phyloP scores from a whole-genome alignment of 2,888 invertebrate genomes.

The Drosophila demipolita region DNA sequence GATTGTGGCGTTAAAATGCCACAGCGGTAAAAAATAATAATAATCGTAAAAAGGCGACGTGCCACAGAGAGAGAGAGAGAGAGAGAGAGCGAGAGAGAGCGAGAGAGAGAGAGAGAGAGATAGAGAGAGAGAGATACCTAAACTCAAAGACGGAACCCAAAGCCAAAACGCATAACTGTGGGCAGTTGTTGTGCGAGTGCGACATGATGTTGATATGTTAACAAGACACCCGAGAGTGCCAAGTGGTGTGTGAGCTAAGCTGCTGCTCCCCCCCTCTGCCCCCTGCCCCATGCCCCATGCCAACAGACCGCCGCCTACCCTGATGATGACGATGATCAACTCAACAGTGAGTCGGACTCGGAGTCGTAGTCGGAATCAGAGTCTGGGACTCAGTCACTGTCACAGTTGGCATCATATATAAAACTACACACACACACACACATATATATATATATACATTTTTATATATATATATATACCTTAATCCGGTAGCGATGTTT shows the following conservation, averaged over 20 bases:
- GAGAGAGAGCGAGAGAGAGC: constrained; percentile 4
- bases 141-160: constrained; percentile 37
- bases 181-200: constrained; percentile 68
- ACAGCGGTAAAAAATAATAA: constrained; percentile 73
- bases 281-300: not conserved
- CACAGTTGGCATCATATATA: constrained; percentile 73
- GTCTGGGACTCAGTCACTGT: constrained; percentile 51
- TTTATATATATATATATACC: constrained; percentile 12
- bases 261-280: not conserved
- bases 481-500: constrained; percentile 80
- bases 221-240: constrained; percentile 82
- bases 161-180: constrained; percentile 40
- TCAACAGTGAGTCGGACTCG: constrained; percentile 47
- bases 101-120: constrained; percentile 4
- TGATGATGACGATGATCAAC: constrained; percentile 15
- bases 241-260: constrained; percentile 69
- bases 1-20: constrained; percentile 72
- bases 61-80: constrained; percentile 10
- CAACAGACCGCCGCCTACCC: not conserved
- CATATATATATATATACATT: constrained; percentile 11
- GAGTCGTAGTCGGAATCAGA: constrained; percentile 42
- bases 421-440: constrained; percentile 5
- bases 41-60: constrained; percentile 74
- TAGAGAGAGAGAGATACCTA: constrained; percentile 15
- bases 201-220: constrained; percentile 82